Evolutionary conservation across 2,113 vertebrate genomes (phyloP).

Genomic region (Phoxinus phoxinus): DNA sequence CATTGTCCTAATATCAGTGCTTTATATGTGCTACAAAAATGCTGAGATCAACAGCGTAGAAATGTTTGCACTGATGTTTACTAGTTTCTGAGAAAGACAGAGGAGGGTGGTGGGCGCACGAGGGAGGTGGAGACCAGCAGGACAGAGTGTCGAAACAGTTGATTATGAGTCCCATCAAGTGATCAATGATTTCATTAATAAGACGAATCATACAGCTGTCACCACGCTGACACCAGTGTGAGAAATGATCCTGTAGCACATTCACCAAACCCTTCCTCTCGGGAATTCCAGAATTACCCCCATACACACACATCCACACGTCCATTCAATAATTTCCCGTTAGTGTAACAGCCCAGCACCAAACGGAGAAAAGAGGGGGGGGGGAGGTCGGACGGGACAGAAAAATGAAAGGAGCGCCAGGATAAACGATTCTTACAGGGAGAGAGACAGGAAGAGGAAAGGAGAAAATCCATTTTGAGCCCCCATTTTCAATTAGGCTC

Average conservation of each 20-base stretch:
- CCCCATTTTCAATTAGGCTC: constrained; percentile 99
- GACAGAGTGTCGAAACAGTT: constrained; percentile 81
- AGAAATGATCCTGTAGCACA: constrained; percentile 92
- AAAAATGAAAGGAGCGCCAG: constrained; percentile 26
- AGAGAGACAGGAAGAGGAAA: constrained; percentile 82
- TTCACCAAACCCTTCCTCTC: constrained; percentile 85
- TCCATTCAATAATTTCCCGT: constrained; percentile 89
- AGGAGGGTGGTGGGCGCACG: constrained; percentile 60
- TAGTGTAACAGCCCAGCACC: constrained; percentile 65
- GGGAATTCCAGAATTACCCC: constrained; percentile 59
- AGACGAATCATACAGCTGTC: constrained; percentile 96
- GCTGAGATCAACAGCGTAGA: neutral
- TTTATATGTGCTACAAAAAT: neutral
- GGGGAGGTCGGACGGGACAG: neutral
- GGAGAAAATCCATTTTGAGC: constrained; percentile 99
- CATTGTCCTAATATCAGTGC: neutral
- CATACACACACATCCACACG: constrained; percentile 26
- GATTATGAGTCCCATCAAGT: constrained; percentile 97
- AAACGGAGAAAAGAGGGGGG: constrained; percentile 9
- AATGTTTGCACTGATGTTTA: neutral
- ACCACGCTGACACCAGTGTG: constrained; percentile 90
- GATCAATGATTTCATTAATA: constrained; percentile 99
- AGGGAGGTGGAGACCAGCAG: constrained; percentile 62
- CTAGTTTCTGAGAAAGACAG: neutral
- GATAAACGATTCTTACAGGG: constrained; percentile 24